Evolutionary conservation across 2,888 invertebrate genomes (phyloP).

Genomic region (Meta bourneti): DNA sequence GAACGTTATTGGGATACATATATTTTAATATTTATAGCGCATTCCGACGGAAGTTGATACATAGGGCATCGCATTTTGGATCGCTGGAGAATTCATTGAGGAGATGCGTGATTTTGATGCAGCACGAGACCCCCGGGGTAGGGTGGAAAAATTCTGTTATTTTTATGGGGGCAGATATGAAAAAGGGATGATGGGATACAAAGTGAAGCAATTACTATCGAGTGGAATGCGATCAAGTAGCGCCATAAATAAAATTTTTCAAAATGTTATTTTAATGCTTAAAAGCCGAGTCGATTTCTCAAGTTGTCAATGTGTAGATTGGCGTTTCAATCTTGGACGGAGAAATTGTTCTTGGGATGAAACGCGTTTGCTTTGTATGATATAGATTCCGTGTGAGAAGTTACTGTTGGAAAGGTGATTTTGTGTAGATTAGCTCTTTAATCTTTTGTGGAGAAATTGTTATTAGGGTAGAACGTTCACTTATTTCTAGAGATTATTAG

Average conservation of each 20-base stretch:
- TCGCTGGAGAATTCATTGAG: neutral
- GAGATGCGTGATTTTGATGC: too few relatives aligned
- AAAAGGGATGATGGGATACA: neutral
- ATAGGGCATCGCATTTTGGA: neutral
- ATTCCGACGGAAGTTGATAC: conserved; percentile 3
- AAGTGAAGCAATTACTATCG: neutral
- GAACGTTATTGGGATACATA: conserved; percentile 56
- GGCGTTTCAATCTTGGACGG: too few relatives aligned
- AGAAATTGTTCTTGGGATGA: too few relatives aligned
- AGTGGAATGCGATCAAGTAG: neutral
- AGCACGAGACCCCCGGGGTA: neutral
- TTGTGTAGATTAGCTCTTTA: too few relatives aligned
- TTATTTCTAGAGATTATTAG: too few relatives aligned
- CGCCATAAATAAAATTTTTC: neutral
- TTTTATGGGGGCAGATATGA: neutral
- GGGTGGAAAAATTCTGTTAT: neutral
- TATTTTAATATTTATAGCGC: conserved; percentile 63
- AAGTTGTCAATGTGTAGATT: neutral
- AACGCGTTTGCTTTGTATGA: too few relatives aligned
- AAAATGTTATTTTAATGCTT: neutral
- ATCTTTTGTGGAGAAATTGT: too few relatives aligned
- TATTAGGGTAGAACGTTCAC: too few relatives aligned
- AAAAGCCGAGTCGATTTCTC: neutral
- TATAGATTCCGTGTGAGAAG: too few relatives aligned
- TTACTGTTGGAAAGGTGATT: too few relatives aligned